phyloP scores from a whole-genome alignment of 2,888 invertebrate species.

The Chrysodeixis includens region DNA sequence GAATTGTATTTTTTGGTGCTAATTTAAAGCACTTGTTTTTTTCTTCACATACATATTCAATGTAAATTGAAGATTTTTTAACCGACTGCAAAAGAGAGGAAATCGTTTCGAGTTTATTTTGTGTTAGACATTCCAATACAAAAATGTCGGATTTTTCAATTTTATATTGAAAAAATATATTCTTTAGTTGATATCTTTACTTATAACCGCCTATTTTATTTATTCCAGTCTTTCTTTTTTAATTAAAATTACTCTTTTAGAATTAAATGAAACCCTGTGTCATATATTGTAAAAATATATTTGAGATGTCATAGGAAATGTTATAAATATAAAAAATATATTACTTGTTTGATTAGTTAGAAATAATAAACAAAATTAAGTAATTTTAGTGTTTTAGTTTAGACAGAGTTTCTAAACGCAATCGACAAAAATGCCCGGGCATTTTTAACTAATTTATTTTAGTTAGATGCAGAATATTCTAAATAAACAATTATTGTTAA shows the following conservation, averaged over 20 bases:
- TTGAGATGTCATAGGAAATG: neutral
- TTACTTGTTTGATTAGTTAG: slow-evolving; percentile 4
- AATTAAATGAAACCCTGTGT: slow-evolving; percentile 41
- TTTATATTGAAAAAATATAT: neutral
- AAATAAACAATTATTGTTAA: neutral
- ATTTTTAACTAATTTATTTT: neutral
- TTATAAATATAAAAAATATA: neutral
- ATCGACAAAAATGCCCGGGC: slow-evolving; percentile 4
- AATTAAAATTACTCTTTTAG: slow-evolving; percentile 8
- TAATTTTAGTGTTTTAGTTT: slow-evolving; percentile 3
- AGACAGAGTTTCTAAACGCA: neutral
- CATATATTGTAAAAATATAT: slow-evolving; percentile 29
- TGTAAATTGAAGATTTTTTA: too few species aligned
- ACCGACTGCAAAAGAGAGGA: too few species aligned
- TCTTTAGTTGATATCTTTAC: slow-evolving; percentile 29
- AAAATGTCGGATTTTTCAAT: neutral
- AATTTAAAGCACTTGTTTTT: too few species aligned
- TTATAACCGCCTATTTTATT: slow-evolving; percentile 41
- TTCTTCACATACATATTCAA: too few species aligned
- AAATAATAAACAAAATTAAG: neutral
- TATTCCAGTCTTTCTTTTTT: slow-evolving; percentile 15
- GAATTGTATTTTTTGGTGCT: neutral
- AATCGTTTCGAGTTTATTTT: too few species aligned
- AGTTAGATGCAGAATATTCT: neutral
- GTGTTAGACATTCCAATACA: neutral